These are phyloP conservation scores for Pseudopipra pipra DNA, from an alignment of 2,113 vertebrate genomes.

Conservation along the genomic window DNA sequence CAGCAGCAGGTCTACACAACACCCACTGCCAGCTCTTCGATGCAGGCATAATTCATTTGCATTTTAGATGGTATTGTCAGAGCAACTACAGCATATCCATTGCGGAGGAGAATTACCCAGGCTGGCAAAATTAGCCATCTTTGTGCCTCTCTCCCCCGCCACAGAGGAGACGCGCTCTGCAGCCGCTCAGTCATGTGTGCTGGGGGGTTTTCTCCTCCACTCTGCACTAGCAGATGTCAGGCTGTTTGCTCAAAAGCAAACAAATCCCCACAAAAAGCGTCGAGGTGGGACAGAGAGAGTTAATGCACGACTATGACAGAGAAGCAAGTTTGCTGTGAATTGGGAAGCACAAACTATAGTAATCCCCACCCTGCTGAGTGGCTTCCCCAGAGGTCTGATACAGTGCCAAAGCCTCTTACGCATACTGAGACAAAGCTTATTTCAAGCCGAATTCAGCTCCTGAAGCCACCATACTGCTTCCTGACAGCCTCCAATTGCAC, in stretches of 20 bases:
- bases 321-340: constrained; percentile 76
- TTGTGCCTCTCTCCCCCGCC: constrained; percentile 14
- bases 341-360: constrained; percentile 76
- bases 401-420: constrained; percentile 77
- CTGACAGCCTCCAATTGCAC: constrained; percentile 73
- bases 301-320: constrained; percentile 64
- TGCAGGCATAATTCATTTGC: constrained; percentile 53
- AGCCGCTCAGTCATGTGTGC: background rate
- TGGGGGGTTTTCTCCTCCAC: background rate
- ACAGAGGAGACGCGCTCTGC: background rate
- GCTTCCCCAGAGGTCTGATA: constrained; percentile 82
- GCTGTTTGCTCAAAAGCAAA: background rate
- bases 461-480: constrained; percentile 73
- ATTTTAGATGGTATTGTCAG: constrained; percentile 55
- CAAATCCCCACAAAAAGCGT: background rate
- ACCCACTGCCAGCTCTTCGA: background rate
- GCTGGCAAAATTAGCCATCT: constrained; percentile 40
- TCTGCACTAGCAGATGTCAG: constrained; percentile 5
- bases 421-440: constrained; percentile 82
- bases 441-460: constrained; percentile 73
- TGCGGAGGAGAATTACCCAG: background rate
- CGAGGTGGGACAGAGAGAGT: constrained; percentile 64
- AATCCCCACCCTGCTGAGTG: constrained; percentile 79
- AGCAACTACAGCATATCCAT: background rate
- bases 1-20: background rate